Evolutionary conservation across 1,140 invertebrate genomes (phyloP), one percentile per base, ranked within the genome.

Genomic region (Zelostemma sp.): DNA sequence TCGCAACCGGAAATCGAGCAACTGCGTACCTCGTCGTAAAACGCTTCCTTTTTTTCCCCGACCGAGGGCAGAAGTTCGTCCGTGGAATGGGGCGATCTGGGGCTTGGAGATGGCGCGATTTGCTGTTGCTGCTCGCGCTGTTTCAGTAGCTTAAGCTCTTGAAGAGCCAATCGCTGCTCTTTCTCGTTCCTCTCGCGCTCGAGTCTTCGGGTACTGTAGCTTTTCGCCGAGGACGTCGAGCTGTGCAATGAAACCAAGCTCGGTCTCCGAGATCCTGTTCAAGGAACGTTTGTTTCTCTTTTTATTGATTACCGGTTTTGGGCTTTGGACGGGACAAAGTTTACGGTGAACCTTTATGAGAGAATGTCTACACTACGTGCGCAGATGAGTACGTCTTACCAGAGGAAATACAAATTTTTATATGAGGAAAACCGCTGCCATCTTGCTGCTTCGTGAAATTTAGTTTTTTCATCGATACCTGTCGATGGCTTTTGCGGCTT

Each of bases 181-280:
- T 93, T 92, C 66, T 93, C 91, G 73, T 92, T 91, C 19, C 90
- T 84, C 74, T 94, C 93, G 67, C 89, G 88, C 74, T 94, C 93
- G 78, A 92, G 91, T 35, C 91, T 86, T 75, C 89, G 88, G 56
- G 91, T 88, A 75, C 92, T 93, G 82, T 92, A 94, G 82, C 92
- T 93, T 73, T 90, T 89, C 47, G 92, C 90, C 25, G 93, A 94
- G 31, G 90, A 93, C 55, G 90, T 89, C 69, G 90, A 91, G 85
- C 92, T 93, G 79, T 93, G 92, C 65, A 93, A 87, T 53, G 92
- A 93, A 59, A 90, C 91, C 86, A 93, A 84, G 88, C 92, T 93
- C 83, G 92, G 92, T 86, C 92, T 89, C 87, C 92, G 88, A 75
- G 93, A 93, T 89, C 92, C 93, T 94, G 84, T 11, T 18, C 4